Conservation (phyloP, 2,113 vertebrate species). For the Cyanistes caeruleus region DNA sequence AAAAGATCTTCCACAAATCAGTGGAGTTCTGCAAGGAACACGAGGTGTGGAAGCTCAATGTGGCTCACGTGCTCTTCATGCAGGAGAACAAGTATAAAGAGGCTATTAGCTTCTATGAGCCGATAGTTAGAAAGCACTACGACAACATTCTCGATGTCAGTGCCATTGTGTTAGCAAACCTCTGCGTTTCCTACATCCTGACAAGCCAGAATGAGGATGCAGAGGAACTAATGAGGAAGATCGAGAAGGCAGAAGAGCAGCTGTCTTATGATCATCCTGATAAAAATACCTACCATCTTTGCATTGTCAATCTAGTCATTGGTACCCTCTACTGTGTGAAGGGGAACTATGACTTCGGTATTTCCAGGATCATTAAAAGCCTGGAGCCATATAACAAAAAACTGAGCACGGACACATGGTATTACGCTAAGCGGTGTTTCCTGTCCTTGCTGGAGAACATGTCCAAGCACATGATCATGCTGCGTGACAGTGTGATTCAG, state of each 20-base stretch:
- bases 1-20: slow-evolving; percentile 94
- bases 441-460: slow-evolving; percentile 95
- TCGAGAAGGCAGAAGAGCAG: slow-evolving; percentile 95
- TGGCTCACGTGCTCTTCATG: slow-evolving; percentile 97
- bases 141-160: slow-evolving; percentile 90
- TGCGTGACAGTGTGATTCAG: slow-evolving; percentile 84
- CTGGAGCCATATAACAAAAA: slow-evolving; percentile 96
- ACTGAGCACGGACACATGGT: slow-evolving; percentile 95
- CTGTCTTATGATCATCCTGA: slow-evolving; percentile 89
- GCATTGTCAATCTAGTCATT: slow-evolving; percentile 97
- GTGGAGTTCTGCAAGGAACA: slow-evolving; percentile 92
- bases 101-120: slow-evolving; percentile 93
- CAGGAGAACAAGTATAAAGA: slow-evolving; percentile 96
- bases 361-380: slow-evolving; percentile 95
- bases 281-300: slow-evolving; percentile 93
- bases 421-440: slow-evolving; percentile 95
- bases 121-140: slow-evolving; percentile 95
- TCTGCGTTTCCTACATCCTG: slow-evolving; percentile 96
- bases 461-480: slow-evolving; percentile 92
- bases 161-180: slow-evolving; percentile 92
- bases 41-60: slow-evolving; percentile 93
- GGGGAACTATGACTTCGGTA: slow-evolving; percentile 95
- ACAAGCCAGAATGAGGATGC: slow-evolving; percentile 95
- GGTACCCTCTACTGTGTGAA: slow-evolving; percentile 96
- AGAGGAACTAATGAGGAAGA: slow-evolving; percentile 95